Conservation (phyloP, 2,888 invertebrate genomes). For the Tetropium fuscum region DNA sequence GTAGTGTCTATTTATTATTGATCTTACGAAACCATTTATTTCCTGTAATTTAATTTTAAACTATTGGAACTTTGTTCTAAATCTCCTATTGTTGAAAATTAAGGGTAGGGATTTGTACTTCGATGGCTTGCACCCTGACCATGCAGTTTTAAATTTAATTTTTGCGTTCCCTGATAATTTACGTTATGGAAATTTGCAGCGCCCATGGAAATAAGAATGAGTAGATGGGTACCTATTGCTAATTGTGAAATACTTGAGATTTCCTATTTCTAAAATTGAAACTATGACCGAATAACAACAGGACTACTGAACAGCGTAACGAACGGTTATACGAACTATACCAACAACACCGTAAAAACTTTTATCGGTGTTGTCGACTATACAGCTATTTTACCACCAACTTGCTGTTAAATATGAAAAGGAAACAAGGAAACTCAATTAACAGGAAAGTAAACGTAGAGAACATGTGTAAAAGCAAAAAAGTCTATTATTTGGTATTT, state of each 20-base stretch:
- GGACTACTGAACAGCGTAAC: neutral
- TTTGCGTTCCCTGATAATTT: too few relatives aligned
- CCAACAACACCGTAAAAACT: too few relatives aligned
- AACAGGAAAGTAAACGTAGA: conserved; percentile 10
- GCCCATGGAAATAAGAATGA: too few relatives aligned
- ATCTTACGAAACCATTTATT: too few relatives aligned
- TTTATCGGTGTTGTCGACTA: neutral
- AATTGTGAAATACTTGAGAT: neutral
- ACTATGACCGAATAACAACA: neutral
- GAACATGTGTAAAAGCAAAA: conserved; percentile 34
- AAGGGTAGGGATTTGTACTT: neutral
- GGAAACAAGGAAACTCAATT: conserved; percentile 8
- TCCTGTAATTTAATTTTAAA: too few relatives aligned
- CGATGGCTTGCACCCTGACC: too few relatives aligned
- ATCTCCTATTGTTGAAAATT: neutral
- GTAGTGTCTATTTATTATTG: too few relatives aligned
- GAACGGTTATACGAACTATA: neutral
- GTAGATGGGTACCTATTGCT: too few relatives aligned
- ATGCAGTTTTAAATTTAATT: too few relatives aligned
- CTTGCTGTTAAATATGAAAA: neutral
- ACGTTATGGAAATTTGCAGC: too few relatives aligned
- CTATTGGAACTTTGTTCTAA: too few relatives aligned
- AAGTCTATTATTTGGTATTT: conserved; percentile 36
- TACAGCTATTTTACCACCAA: neutral
- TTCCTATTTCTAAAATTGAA: neutral